Evolutionary conservation across 2,888 invertebrate species (phyloP).

Genomic region (Ditula angustiorana): DNA sequence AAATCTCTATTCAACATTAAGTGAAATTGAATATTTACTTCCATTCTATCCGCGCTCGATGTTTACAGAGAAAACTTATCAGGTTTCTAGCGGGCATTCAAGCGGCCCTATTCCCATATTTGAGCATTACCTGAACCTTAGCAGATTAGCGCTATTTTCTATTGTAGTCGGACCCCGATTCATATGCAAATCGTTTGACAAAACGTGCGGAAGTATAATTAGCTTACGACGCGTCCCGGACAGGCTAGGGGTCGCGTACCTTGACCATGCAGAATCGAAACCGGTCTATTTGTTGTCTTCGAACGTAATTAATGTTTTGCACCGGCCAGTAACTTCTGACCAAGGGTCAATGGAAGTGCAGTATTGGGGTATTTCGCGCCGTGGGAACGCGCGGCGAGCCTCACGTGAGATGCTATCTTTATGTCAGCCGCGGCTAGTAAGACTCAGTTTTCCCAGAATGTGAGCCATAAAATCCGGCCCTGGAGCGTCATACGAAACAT

Average conservation of each 20-base stretch:
- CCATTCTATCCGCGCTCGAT: slow-evolving; percentile 59
- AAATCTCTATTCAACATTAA: slow-evolving; percentile 60
- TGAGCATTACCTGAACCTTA: slow-evolving; percentile 60
- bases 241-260: slow-evolving; percentile 63
- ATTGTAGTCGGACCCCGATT: slow-evolving; percentile 74
- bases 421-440: slow-evolving; percentile 66
- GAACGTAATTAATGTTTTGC: slow-evolving; percentile 81
- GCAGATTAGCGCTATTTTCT: slow-evolving; percentile 69
- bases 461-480: slow-evolving; percentile 77
- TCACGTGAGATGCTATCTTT: slow-evolving; percentile 73
- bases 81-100: slow-evolving; percentile 74
- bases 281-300: slow-evolving; percentile 74
- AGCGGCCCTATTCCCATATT: slow-evolving; percentile 54
- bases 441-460: slow-evolving; percentile 78
- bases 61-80: slow-evolving; percentile 79
- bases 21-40: slow-evolving; percentile 68
- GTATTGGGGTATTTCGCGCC: slow-evolving; percentile 57
- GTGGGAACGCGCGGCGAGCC: slow-evolving; percentile 73
- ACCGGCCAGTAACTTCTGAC: slow-evolving; percentile 70
- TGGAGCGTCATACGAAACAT: slow-evolving; percentile 78
- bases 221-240: slow-evolving; percentile 68
- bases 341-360: slow-evolving; percentile 49
- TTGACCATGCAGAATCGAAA: slow-evolving; percentile 65
- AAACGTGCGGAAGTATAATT: slow-evolving; percentile 85
- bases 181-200: slow-evolving; percentile 79